Evolutionary conservation across 2,888 invertebrate species (phyloP).

Genomic region (Ischnus inquisitorius): DNA sequence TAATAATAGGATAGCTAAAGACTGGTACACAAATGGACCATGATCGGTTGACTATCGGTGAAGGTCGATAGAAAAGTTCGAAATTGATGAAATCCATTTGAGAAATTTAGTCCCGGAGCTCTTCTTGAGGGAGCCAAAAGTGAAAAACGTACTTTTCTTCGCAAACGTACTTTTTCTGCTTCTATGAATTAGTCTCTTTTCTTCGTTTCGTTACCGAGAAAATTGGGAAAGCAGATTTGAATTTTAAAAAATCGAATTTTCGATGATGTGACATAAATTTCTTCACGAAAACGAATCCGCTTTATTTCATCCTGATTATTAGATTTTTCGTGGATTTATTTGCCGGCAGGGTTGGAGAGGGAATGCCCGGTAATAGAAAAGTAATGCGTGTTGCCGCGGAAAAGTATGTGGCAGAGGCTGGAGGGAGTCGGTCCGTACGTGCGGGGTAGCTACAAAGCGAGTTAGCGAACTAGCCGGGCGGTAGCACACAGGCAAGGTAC

Average conservation of each 20-base stretch:
- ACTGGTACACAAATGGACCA: no score
- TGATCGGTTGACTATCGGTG: no score
- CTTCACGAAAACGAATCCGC: background rate
- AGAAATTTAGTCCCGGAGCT: no score
- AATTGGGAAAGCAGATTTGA: no score
- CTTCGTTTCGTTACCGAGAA: background rate
- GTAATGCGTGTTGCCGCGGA: constrained; percentile 59
- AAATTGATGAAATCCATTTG: no score
- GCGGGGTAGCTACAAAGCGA: constrained; percentile 58
- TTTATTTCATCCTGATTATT: background rate
- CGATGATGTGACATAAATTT: no score
- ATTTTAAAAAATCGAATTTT: no score
- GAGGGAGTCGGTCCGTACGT: constrained; percentile 67
- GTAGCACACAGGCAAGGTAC: constrained; percentile 72
- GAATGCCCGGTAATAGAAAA: constrained; percentile 24
- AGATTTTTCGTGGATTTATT: background rate
- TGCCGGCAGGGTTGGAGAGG: constrained; percentile 14
- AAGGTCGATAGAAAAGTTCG: no score
- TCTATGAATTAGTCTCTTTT: background rate
- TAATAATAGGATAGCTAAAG: no score
- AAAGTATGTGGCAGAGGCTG: background rate
- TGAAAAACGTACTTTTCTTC: no score
- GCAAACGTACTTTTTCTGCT: no score
- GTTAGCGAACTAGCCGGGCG: constrained; percentile 58
- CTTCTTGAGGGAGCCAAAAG: no score